These are phyloP conservation scores for Pelodytes ibericus DNA, from an alignment of 2,797 vertebrate species.

Conservation along the genomic window DNA sequence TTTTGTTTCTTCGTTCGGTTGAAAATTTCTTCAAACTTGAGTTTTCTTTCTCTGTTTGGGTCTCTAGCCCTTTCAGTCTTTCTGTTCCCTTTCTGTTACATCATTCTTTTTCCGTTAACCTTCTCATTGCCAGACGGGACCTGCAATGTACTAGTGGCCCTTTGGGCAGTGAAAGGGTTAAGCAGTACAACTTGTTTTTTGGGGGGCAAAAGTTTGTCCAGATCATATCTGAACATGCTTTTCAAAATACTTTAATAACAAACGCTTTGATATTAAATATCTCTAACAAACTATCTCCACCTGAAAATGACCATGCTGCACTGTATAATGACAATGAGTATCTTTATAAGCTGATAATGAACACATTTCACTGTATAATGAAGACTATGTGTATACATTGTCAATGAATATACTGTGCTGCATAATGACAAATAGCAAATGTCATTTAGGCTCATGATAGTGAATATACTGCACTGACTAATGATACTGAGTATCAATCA, in stretches of 20 bases:
- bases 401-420: constrained; percentile 14
- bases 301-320: constrained; percentile 1
- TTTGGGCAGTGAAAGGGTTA: constrained; percentile 25
- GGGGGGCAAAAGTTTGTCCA: not conserved
- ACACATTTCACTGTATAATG: not conserved
- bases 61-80: constrained; percentile 47
- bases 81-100: constrained; percentile 7
- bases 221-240: not conserved
- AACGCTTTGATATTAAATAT: not conserved
- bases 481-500: constrained; percentile 2
- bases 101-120: constrained; percentile 32
- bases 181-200: constrained; percentile 41
- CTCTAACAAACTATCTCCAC: not conserved
- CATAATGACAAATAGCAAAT: constrained; percentile 14
- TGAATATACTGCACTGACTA: constrained; percentile 29
- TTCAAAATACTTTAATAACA: not conserved
- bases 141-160: not conserved
- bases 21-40: constrained; percentile 35
- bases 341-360: constrained; percentile 3
- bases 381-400: constrained; percentile 18
- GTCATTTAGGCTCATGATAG: constrained; percentile 1
- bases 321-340: constrained; percentile 9
- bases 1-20: constrained; percentile 25
- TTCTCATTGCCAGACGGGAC: constrained; percentile 5
- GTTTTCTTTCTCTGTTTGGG: constrained; percentile 46